These are phyloP conservation scores for Desmodus rotundus DNA, from an alignment of 2,113 vertebrate species.

Conservation along the genomic window DNA sequence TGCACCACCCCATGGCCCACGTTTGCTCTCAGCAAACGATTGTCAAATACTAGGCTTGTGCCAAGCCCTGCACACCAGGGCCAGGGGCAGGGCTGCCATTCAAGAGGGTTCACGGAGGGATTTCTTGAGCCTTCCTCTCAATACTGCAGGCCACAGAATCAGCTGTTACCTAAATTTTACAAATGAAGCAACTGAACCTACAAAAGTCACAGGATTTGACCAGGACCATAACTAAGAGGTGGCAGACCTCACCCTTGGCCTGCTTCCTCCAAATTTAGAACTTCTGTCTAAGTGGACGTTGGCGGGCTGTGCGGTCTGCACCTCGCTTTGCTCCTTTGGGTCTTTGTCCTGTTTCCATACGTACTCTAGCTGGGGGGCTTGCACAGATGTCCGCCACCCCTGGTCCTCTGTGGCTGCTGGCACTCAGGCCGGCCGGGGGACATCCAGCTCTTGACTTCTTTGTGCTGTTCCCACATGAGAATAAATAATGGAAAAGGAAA, in stretches of 20 bases:
- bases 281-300: fast-evolving
- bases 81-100: not conserved
- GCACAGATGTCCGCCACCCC: too few species aligned
- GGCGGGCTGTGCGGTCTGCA: not conserved
- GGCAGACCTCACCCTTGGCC: not conserved
- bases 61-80: fast-evolving
- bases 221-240: fast-evolving
- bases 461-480: not conserved
- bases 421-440: too few species aligned
- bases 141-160: not conserved
- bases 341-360: fast-evolving
- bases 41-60: not conserved
- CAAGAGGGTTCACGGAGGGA: too few species aligned
- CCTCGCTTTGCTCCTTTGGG: not conserved
- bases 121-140: not conserved
- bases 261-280: not conserved
- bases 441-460: not conserved
- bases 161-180: not conserved
- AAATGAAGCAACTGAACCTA: not conserved
- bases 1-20: fast-evolving
- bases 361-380: not conserved
- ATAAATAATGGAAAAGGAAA: not conserved
- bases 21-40: not conserved
- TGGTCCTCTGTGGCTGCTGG: too few species aligned
- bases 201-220: not conserved